Evolutionary conservation across 2,888 invertebrate species (phyloP).

Genomic region (Chymomyza amoena): DNA sequence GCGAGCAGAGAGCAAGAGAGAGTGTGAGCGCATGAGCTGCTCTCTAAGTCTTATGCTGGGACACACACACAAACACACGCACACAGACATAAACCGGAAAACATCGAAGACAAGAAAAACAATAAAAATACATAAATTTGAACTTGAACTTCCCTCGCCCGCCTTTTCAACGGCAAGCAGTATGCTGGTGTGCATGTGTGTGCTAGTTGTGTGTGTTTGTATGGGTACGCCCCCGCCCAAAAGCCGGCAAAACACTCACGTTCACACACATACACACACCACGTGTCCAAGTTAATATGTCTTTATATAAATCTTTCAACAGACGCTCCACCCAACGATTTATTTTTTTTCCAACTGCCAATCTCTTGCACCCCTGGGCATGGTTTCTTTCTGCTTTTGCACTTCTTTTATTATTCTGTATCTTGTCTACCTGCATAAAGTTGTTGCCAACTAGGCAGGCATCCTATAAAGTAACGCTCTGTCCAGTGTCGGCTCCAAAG

Average conservation of each 20-base stretch:
- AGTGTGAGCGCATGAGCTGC: constrained; percentile 11
- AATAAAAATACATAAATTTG: constrained; percentile 63
- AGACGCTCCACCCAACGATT: constrained; percentile 5
- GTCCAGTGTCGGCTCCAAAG: no score
- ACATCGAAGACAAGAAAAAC: constrained; percentile 10
- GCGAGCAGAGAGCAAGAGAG: constrained; percentile 5
- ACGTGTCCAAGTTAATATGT: background rate
- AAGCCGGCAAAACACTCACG: constrained; percentile 29
- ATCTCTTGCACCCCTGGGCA: constrained; percentile 29
- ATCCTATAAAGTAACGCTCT: background rate
- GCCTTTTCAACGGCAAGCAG: constrained; percentile 5
- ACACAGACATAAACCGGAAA: constrained; percentile 8
- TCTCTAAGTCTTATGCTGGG: constrained; percentile 11
- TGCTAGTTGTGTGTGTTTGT: constrained; percentile 20
- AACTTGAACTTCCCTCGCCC: constrained; percentile 67
- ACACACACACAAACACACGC: constrained; percentile 7
- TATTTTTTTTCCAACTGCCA: constrained; percentile 23
- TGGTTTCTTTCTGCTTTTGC: background rate
- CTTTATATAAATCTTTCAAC: constrained; percentile 21
- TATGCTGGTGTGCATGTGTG: background rate
- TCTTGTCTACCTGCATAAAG: background rate
- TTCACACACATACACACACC: background rate
- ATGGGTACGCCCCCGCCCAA: constrained; percentile 22
- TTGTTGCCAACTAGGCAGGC: background rate
- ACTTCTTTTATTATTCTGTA: background rate